These are phyloP conservation scores for Hemitrygon akajei DNA, from an alignment of 2,797 vertebrate genomes.

Conservation along the genomic window DNA sequence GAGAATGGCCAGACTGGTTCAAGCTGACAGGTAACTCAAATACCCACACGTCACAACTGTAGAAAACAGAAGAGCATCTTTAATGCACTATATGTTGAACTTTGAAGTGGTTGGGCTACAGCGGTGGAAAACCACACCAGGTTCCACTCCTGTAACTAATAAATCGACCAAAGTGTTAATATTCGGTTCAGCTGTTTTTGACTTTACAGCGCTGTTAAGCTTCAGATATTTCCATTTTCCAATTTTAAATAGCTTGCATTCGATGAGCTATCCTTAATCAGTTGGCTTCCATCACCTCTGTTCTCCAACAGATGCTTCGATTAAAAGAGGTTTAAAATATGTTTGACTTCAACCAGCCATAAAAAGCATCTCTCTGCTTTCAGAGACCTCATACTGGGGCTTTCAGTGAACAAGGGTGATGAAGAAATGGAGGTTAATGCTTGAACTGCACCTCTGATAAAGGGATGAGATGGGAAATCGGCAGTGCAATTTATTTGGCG, in stretches of 20 bases:
- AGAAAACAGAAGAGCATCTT: too few relatives aligned
- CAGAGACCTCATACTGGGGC: neutral
- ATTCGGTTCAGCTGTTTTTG: neutral
- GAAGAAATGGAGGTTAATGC: neutral
- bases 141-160: too few relatives aligned
- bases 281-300: neutral
- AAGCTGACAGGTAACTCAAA: too few relatives aligned
- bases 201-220: neutral
- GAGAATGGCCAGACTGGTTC: too few relatives aligned
- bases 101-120: too few relatives aligned
- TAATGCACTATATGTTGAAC: too few relatives aligned
- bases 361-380: neutral
- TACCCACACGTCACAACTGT: too few relatives aligned
- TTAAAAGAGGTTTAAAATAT: neutral
- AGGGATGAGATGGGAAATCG: neutral
- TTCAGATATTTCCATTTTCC: neutral
- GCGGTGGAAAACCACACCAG: too few relatives aligned
- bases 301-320: neutral
- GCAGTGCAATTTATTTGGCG: slow-evolving; percentile 33
- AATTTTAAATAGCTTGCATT: neutral
- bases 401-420: neutral
- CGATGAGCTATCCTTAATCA: neutral
- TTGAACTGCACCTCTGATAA: neutral
- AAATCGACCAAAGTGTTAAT: neutral
- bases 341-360: neutral